Percentiles rank a stretch among this genome's conserved stretches.
Conservation (phyloP, 35 echinoderm and acorn worm species). For the Hemicentrotus pulcherrimus region DNA sequence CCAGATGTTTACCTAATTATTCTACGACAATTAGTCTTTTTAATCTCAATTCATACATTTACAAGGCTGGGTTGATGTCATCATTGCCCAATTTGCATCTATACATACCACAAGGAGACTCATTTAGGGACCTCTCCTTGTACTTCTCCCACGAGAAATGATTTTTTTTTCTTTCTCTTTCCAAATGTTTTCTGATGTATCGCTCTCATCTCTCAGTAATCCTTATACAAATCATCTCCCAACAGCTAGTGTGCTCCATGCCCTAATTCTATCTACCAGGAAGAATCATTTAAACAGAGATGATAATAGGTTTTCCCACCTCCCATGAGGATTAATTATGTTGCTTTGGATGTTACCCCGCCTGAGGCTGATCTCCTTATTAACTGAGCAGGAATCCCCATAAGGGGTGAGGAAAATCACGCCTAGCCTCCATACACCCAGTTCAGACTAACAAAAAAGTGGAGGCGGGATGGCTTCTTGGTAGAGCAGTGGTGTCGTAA, state of each 20-base stretch:
- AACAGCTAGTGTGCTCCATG: neutral
- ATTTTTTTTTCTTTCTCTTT: neutral
- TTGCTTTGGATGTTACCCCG: neutral
- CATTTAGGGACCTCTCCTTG: neutral
- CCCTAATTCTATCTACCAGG: neutral
- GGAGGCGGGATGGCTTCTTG: no score
- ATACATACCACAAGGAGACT: neutral
- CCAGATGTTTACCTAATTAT: no score
- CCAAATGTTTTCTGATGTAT: neutral
- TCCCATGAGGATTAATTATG: neutral
- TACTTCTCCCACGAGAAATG: neutral
- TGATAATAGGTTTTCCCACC: neutral
- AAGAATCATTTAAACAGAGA: neutral
- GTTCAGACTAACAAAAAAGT: no score
- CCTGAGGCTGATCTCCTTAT: neutral
- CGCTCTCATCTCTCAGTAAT: neutral
- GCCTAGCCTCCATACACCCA: neutral
- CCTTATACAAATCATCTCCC: neutral
- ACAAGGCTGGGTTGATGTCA: neutral
- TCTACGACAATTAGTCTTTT: neutral
- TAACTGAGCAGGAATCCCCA: neutral
- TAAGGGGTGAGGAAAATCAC: neutral
- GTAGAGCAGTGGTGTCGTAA: no score
- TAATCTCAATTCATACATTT: neutral
- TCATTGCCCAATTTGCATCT: neutral